phyloP scores from a whole-genome alignment of 2,113 vertebrate species.

The Epinephelus lanceolatus region DNA sequence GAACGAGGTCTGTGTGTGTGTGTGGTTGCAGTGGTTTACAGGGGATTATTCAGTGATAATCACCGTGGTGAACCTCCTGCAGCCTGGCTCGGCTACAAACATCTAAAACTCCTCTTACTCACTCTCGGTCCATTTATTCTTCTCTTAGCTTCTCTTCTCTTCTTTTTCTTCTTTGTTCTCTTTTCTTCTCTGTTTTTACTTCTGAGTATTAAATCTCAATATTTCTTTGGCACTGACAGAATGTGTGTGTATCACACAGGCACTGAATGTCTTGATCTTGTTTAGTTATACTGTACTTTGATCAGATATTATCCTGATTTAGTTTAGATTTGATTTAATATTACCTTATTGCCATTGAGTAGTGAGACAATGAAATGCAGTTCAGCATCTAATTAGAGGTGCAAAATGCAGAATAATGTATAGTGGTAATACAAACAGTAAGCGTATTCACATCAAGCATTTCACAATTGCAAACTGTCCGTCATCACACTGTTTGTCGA shows the following conservation, averaged over 20 bases:
- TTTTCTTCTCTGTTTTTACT: neutral
- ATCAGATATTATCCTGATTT: neutral
- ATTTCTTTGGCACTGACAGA: neutral
- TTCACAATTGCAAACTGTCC: no score
- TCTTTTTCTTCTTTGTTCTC: neutral
- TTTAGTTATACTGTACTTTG: neutral
- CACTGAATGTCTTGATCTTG: neutral
- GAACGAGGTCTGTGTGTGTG: constrained; percentile 8
- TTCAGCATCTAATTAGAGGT: no score
- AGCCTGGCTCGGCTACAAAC: constrained; percentile 59
- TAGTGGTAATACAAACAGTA: no score
- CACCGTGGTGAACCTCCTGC: constrained; percentile 59
- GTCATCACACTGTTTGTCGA: no score
- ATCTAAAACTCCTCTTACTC: constrained; percentile 1
- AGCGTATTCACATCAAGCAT: no score
- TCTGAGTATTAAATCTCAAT: neutral
- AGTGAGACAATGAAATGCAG: no score
- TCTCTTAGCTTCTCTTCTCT: neutral
- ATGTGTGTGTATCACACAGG: no score
- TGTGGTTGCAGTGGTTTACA: constrained; percentile 12
- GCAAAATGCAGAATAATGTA: no score
- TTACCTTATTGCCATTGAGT: neutral
- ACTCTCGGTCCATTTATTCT: neutral
- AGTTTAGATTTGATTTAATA: neutral
- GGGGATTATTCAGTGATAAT: constrained; percentile 36